These are phyloP conservation scores for Melanotaenia boesemani DNA, from an alignment of 2,797 vertebrate species.

Conservation along the genomic window DNA sequence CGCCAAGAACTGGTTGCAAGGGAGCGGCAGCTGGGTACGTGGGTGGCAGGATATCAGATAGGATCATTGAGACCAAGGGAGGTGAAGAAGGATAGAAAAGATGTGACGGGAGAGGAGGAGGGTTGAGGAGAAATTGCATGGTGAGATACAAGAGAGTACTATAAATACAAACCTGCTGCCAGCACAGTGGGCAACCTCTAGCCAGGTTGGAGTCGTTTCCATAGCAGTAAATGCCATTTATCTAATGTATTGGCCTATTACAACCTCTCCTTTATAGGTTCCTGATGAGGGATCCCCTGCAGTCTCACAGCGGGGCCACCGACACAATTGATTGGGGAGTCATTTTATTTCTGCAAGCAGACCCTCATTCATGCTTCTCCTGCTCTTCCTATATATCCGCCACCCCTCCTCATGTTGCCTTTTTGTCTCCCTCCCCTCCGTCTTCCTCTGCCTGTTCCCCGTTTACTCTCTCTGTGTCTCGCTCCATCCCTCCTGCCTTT, in stretches of 20 bases:
- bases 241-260: conserved; percentile 80
- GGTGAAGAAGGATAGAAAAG: conserved; percentile 41
- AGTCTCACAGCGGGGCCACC: conserved; percentile 70
- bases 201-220: conserved; percentile 79
- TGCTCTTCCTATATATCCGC: conserved; percentile 51
- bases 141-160: conserved; percentile 63
- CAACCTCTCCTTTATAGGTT: conserved; percentile 74
- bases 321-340: conserved; percentile 77
- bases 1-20: conserved; percentile 27
- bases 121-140: conserved; percentile 56
- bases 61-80: conserved; percentile 45
- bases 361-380: conserved; percentile 68
- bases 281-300: conserved; percentile 78
- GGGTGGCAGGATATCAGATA: conserved; percentile 56
- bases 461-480: conserved; percentile 54
- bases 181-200: conserved; percentile 75
- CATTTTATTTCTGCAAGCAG: conserved; percentile 78
- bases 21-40: conserved; percentile 31
- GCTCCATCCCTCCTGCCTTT: conserved; percentile 48
- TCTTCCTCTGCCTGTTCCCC: conserved; percentile 44
- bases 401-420: conserved; percentile 32
- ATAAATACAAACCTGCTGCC: conserved; percentile 78
- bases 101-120: conserved; percentile 11
- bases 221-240: conserved; percentile 83
- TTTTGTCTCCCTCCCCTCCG: conserved; percentile 27